Evolutionary conservation across 2,113 vertebrate species (phyloP), one percentile per base, ranked within the genome.

Genomic region (Phyllostomus hastatus): DNA sequence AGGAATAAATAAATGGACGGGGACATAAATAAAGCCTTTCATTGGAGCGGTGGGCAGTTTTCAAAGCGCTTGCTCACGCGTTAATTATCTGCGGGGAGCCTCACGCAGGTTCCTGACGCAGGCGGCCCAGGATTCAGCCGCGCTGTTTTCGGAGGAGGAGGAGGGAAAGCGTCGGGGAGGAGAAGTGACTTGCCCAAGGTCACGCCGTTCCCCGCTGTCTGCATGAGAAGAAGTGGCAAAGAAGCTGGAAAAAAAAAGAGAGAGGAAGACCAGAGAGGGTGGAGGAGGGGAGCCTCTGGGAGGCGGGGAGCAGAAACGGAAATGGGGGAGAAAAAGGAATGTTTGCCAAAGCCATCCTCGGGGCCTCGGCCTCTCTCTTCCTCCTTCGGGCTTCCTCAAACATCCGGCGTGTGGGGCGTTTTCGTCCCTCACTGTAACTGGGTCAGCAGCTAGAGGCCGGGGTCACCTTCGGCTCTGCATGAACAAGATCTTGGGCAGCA

Each of bases 11-110:
- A 54, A 59, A 33, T 16, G 54, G 54, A 35, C 9, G 81, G 72
- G 80, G 64, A 80, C 90, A 94, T 66, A 64, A 86, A 76, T 59
- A 73, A 64, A 54, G 78, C 69, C 86, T 78, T 94, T 87, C 83
- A 35, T 89, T 59, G 50, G 43, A 14, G 57, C 6, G 59, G n/a
- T 31, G 80, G 72, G 41, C 20, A 19, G 84, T 46, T 72, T 66
- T 43, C 86, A 52, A 46, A 57, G 61, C 79, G 75, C 73, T 91
- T 94, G 54, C 78, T 80, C 90, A 43, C 54, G 78, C 48, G 33
- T 52, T 89, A 16, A 46, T 72, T 33, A 85, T 85, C 86, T 78
- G 67, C 15, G 0, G 20, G 0, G 26, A 22, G 46, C 38, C 82
- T 88, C 46, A 4, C 0, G 41, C 52, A 26, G 83, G 41, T 91